Evolutionary conservation across 2,113 vertebrate genomes (phyloP), one percentile per base, ranked within the genome.

Genomic region (Gulo gulo): DNA sequence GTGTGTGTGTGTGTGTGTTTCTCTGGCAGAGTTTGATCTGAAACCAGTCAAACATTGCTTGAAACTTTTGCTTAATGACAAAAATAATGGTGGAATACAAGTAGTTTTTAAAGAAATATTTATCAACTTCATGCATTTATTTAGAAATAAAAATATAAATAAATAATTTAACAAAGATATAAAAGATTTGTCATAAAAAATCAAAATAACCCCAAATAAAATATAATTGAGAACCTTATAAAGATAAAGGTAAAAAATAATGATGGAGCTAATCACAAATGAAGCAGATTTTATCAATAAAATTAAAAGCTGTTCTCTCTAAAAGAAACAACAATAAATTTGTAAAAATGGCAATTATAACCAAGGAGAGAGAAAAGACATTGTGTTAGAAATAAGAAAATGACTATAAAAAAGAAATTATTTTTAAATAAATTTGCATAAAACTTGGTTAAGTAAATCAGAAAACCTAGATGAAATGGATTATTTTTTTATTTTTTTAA

Each of bases 381-480:
- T 36, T 69, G 57, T 50, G 12, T 47, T 93, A 78, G 31, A 94
- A 96, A 92, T 82, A 81, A 93, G 39, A 96, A 80, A 89, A 78
- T 76, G 4, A 42, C 36, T 90, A 47, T 12, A 86, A 91, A 65
- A 61, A 57, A 34, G 24, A 61, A 89, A 39, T 73, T 12, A 71
- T 34, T 82, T 95, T 12, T 2, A n/a, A 86, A 69, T 59, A 90
- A 65, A 67, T 95, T 83, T 96, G 15, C 21, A 15, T 83, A 91
- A 82, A 65, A 91, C 0, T 42, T 94, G 29, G 2, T 80, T 73
- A 61, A 94, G 16, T 47, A 55, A 61, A 23, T 89, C 42, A 95
- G 61, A 89, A 93, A 95, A 55, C 36, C 47, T 88, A 76, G 39
- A 65, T 74, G 2, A 76, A 52, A 61, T 87, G 13, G 2, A 71